Conservation (phyloP, 2,888 invertebrate genomes). For the Troides aeacus region DNA sequence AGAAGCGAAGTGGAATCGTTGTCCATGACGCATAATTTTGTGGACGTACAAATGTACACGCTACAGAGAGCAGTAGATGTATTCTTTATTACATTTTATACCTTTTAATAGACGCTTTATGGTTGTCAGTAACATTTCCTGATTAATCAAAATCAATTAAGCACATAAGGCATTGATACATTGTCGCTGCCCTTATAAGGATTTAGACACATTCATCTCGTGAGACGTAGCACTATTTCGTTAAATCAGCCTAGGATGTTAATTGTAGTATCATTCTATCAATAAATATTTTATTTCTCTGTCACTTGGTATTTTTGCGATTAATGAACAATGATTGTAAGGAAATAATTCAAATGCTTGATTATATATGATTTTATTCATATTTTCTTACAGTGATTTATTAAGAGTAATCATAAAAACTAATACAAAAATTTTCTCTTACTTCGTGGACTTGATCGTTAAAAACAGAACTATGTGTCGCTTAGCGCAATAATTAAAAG, state of each 20-base stretch:
- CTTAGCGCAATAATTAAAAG: no score
- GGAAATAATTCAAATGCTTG: no score
- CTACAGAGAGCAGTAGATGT: background rate
- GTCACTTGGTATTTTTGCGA: background rate
- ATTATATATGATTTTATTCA: no score
- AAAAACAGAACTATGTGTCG: no score
- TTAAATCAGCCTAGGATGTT: constrained; percentile 3
- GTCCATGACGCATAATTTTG: constrained; percentile 62
- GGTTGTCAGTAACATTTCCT: constrained; percentile 11
- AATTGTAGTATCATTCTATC: constrained; percentile 4
- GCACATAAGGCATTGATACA: constrained; percentile 3
- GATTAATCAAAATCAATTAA: constrained; percentile 17
- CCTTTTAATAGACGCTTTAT: background rate
- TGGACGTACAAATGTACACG: constrained; percentile 15
- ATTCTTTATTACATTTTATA: background rate
- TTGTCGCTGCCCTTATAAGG: constrained; percentile 1
- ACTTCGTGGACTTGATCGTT: no score
- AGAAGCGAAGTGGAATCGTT: constrained; percentile 55
- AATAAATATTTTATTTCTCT: background rate
- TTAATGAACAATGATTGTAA: background rate
- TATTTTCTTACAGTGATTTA: no score
- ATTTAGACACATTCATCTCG: constrained; percentile 8
- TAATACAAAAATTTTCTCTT: no score
- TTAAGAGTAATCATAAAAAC: no score
- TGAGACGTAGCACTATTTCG: background rate